Percentiles rank a stretch among this genome's conserved stretches.
phyloP scores from a whole-genome alignment of 2,113 vertebrate genomes.

The Oncorhynchus masou region DNA sequence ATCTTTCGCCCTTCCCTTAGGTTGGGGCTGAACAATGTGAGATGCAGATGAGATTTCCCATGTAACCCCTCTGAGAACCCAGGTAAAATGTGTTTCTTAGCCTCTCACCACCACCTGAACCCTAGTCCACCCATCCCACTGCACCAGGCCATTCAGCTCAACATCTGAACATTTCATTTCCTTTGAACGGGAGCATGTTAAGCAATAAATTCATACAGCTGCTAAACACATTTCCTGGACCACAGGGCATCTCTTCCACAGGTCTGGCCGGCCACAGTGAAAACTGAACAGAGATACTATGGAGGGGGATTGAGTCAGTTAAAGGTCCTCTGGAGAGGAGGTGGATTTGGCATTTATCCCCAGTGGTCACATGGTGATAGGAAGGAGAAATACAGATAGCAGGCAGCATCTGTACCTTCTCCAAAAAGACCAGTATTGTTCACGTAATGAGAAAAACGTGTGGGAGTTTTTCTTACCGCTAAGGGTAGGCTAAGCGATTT shows the following conservation, averaged over 20 bases:
- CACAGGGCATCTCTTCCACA: conserved; percentile 26
- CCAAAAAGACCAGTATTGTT: not conserved
- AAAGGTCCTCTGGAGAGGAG: conserved; percentile 5
- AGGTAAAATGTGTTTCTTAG: conserved; percentile 15
- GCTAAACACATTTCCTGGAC: conserved; percentile 63
- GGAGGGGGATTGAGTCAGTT: not conserved
- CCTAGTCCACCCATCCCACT: not conserved
- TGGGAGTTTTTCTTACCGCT: no score
- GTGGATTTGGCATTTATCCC: conserved; percentile 1
- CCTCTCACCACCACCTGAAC: not conserved
- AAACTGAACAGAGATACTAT: conserved; percentile 1
- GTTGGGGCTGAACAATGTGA: not conserved
- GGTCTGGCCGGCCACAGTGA: conserved; percentile 28
- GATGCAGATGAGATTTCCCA: not conserved
- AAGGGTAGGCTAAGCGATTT: not conserved
- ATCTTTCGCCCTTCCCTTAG: no score
- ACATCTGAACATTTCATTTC: conserved; percentile 66
- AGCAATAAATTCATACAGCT: conserved; percentile 53
- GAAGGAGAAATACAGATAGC: not conserved
- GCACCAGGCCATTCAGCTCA: conserved; percentile 29
- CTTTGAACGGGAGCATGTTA: conserved; percentile 31
- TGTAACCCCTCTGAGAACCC: conserved; percentile 4
- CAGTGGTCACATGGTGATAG: not conserved
- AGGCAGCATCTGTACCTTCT: conserved; percentile 13
- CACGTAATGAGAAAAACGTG: not conserved